Base-by-base conservation (phyloP, 2,113 vertebrate species). In the Ivindomyrus marchei region DNA sequence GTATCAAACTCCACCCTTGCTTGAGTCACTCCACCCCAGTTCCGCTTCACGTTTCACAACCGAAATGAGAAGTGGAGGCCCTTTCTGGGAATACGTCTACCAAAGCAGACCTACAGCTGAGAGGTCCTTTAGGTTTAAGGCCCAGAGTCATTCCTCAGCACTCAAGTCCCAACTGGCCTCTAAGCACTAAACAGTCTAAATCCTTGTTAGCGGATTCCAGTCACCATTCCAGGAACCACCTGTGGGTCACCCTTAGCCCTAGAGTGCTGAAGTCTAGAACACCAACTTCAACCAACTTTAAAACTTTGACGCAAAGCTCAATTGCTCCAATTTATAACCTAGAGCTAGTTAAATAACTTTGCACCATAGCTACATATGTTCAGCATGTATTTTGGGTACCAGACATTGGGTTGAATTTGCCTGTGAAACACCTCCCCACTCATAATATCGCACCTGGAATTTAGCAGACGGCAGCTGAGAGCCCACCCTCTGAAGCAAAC, bases 1-100 rank as follows among this genome's bases (percentile, higher is more conserved):
- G 13, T 42, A 19, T 80, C 74, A 80, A 80, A 80, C 70, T 7
- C 70, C 70, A 39, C 70, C 70, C 70, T 39, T 36, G 13, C 70
- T 77, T 36, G 36, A 77, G 70, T 77, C 70, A 77, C n/a, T 53
- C 50, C 31, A 21, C 49, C n/a, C 85, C 50, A 36, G 7, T 87
- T 87, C 31, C 31, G 17, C 84, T 49, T 87, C 85, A 87, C 50
- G 50, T 56, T 87, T 87, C 85, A 36, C 27, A 87, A 56, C 85
- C 46, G 0, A 87, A 87, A 87, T 17, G 31, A 87, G 85, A 56
- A 87, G 85, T 36, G 49, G 50, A 56, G 24, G 31, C 27, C 85
- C 50, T 36, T 87, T 19, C 27, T 87, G 47, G 31, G 24, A 53
- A 87, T 8, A 36, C 0, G 4, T 10, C 3, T 7, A n/a, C n/a